Evolutionary conservation across 2,888 invertebrate genomes (phyloP), one percentile per base, ranked within the genome.

Genomic region (Laothoe populi): DNA sequence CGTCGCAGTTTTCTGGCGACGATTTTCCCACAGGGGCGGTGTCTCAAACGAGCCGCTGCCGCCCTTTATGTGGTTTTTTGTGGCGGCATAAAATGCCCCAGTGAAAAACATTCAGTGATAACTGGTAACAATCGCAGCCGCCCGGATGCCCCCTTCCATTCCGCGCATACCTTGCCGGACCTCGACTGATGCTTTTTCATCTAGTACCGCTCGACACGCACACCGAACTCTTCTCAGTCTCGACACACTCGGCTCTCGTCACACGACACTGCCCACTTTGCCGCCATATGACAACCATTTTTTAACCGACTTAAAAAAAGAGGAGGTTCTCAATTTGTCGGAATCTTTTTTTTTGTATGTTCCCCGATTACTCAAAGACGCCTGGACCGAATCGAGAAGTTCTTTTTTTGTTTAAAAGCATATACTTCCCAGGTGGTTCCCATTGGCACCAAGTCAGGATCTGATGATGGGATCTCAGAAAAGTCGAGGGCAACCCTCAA

Each of bases 51-150:
- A 88, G 86, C 87, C 89, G 87, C 86, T 84, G 86, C 87, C 87
- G 90, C 88, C 92, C 91, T 92, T 92, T 91, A 88, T 91, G 91
- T 86, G 88, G 88, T 87, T 91, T 92, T 92, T 92, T 92, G 90
- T 89, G 85, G 84, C 88, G 82, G 82, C 87, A 90, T 88, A 89
- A 89, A 91, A 92, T 91, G 86, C 90, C 82, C 86, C 86, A 79
- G 87, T 88, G 90, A 87, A 92, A 91, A 92, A 91, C 91, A 92
- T 90, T 90, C 92, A 90, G 92, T 92, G 92, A 92, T 92, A 92
- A 91, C 92, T 90, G 91, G 91, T 84, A 90, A 92, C 91, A 92
- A 92, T 92, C 92, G 92, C 86, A 86, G 91, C 90, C 90, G 92
- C 86, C 83, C 92, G 93, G 92, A 92, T 90, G 91, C 90, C 84